Evolutionary conservation across 2,888 invertebrate genomes (phyloP).

Genomic region (Neelides folsomi): DNA sequence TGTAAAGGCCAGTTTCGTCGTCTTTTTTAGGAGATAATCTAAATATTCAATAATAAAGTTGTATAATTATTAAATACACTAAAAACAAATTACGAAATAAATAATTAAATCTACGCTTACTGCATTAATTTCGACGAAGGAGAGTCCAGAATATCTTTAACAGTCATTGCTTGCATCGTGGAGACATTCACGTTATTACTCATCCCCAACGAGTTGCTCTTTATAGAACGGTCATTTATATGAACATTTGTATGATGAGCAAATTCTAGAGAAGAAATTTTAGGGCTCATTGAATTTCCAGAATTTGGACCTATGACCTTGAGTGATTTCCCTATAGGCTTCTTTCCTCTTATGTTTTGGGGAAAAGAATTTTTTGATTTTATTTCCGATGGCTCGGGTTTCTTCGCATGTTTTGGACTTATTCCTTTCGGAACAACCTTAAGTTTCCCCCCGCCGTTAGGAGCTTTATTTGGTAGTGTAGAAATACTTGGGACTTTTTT

Average conservation of each 20-base stretch:
- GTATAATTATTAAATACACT: no score
- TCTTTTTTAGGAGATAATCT: constrained; percentile 18
- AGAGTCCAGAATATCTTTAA: constrained; percentile 5
- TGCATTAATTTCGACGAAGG: background rate
- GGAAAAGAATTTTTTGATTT: background rate
- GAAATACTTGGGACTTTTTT: no score
- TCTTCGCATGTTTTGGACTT: background rate
- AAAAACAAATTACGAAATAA: no score
- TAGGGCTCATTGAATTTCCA: constrained; percentile 1
- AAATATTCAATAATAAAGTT: background rate
- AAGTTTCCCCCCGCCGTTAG: background rate
- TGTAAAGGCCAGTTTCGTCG: constrained; percentile 38
- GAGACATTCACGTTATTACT: constrained; percentile 8
- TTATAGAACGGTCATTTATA: constrained; percentile 11
- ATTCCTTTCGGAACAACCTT: background rate
- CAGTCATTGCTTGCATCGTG: constrained; percentile 2
- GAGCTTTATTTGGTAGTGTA: no score
- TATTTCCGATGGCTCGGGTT: background rate
- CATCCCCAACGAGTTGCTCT: background rate
- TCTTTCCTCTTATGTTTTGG: background rate
- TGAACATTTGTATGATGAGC: constrained; percentile 14
- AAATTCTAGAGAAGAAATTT: constrained; percentile 8
- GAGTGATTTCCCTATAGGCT: background rate
- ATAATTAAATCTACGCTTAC: no score
- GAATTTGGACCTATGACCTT: constrained; percentile 1